phyloP scores from a whole-genome alignment of 2,888 invertebrate genomes.

The Mesorhabditis belari region DNA sequence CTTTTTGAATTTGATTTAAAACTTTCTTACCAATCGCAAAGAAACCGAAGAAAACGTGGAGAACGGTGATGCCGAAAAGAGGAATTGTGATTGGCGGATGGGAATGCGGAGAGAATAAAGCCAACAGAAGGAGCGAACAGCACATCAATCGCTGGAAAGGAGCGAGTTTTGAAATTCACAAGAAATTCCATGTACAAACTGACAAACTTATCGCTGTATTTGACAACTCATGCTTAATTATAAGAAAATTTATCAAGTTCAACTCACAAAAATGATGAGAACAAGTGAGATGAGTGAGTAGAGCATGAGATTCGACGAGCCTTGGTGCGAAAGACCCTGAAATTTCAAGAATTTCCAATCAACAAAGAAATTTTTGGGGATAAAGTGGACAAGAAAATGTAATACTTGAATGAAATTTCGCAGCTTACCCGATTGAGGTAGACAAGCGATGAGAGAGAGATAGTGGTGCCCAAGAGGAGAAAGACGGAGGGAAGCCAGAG shows the following conservation, averaged over 20 bases:
- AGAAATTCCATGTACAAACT: not conserved
- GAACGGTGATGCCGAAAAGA: not conserved
- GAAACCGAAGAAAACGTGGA: not conserved
- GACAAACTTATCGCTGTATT: no score
- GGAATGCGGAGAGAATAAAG: not conserved
- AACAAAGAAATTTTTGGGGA: no score
- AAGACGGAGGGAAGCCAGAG: not conserved
- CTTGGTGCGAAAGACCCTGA: not conserved
- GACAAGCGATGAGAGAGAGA: not conserved
- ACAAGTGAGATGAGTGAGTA: not conserved
- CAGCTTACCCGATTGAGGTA: not conserved
- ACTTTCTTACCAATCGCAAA: not conserved
- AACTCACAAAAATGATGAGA: not conserved
- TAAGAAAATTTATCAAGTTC: not conserved
- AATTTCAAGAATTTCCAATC: no score
- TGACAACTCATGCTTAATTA: no score
- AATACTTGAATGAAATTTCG: no score
- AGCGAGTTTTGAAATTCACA: not conserved
- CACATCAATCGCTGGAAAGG: not conserved
- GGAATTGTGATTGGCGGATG: not conserved
- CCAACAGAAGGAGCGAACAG: not conserved
- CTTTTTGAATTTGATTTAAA: no score
- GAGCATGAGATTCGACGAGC: not conserved
- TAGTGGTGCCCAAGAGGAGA: not conserved
- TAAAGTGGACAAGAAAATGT: no score